These are phyloP conservation scores for Platyura marginata DNA, from an alignment of 1,140 invertebrate species.

Conservation along the genomic window DNA sequence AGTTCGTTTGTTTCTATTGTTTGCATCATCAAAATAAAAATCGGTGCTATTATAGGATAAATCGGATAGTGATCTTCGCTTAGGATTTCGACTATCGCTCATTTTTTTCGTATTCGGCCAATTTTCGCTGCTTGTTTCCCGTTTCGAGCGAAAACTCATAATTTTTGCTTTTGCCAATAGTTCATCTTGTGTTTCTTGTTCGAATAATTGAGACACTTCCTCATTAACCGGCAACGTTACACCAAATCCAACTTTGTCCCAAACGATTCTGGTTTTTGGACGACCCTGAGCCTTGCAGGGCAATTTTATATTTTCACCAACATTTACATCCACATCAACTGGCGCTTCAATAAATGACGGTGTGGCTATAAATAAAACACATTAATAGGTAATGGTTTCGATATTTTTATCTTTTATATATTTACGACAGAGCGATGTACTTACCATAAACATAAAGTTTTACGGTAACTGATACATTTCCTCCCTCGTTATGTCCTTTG, in stretches of 20 bases:
- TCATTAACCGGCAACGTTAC: not conserved
- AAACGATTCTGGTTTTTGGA: conserved; percentile 2
- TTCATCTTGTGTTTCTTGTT: conserved; percentile 1
- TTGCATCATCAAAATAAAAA: too few species aligned
- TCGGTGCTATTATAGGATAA: too few species aligned
- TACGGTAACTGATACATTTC: conserved; percentile 38
- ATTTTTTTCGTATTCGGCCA: not conserved
- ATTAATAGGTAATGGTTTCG: too few species aligned
- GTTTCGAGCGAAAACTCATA: conserved; percentile 5
- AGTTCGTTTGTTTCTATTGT: too few species aligned
- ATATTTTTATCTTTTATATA: not conserved
- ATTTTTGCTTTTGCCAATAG: conserved; percentile 4
- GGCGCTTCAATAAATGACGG: conserved; percentile 4
- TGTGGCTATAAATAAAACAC: not conserved
- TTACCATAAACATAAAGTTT: conserved; percentile 43
- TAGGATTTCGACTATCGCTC: not conserved
- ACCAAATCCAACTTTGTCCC: conserved; percentile 2
- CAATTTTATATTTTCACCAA: conserved; percentile 1
- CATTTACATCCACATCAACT: conserved; percentile 1
- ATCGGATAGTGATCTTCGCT: too few species aligned
- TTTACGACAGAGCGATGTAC: conserved; percentile 12
- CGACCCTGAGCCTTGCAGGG: conserved; percentile 3
- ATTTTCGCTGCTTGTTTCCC: not conserved
- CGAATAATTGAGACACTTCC: not conserved
- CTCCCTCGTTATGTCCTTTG: conserved; percentile 44